Percentiles rank a stretch among this genome's conserved stretches.
phyloP scores from a whole-genome alignment of 1,140 invertebrate species.

The Bombus polaris region DNA sequence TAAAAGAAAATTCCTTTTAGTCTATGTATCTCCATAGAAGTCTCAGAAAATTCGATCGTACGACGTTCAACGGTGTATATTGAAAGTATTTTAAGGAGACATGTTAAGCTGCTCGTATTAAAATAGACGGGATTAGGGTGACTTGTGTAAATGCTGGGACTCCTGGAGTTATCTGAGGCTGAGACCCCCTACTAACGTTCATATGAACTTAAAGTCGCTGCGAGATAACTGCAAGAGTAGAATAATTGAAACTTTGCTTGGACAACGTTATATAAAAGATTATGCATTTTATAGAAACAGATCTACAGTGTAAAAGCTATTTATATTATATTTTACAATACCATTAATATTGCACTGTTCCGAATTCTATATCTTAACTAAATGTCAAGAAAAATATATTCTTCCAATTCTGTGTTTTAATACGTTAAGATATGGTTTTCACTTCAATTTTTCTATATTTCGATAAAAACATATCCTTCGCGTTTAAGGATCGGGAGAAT shows the following conservation, averaged over 20 bases:
- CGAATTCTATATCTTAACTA: too few species aligned
- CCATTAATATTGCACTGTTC: too few species aligned
- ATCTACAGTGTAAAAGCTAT: neutral
- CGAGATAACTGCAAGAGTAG: neutral
- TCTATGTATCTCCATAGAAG: too few species aligned
- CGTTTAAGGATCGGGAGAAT: too few species aligned
- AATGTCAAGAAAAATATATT: too few species aligned
- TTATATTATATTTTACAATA: too few species aligned
- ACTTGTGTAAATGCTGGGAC: neutral
- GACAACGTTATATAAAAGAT: neutral
- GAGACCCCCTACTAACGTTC: neutral
- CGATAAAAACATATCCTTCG: neutral
- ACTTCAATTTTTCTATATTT: neutral
- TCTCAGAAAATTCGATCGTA: neutral
- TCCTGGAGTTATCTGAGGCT: neutral
- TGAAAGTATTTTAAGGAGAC: neutral
- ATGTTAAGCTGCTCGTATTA: neutral
- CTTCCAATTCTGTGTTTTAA: too few species aligned
- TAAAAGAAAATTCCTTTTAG: neutral
- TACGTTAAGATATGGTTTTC: too few species aligned
- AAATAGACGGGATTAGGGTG: slow-evolving; percentile 10
- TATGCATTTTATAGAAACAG: neutral
- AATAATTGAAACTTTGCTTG: neutral
- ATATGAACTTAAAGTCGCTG: neutral
- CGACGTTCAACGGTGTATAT: neutral